These are phyloP conservation scores for Phalacrocorax aristotelis DNA, from an alignment of 2,113 vertebrate species.

Conservation along the genomic window DNA sequence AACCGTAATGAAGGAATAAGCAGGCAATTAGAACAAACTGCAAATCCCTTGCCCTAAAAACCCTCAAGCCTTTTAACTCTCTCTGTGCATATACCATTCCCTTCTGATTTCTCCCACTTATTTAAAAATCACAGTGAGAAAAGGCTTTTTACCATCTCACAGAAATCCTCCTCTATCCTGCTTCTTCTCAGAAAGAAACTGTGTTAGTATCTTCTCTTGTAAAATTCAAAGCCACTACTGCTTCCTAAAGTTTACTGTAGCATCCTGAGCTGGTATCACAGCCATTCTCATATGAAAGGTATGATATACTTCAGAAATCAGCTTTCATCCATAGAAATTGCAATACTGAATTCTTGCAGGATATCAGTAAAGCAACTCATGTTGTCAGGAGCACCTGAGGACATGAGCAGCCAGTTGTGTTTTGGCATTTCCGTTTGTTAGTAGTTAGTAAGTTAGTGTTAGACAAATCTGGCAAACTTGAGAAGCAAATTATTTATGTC, in stretches of 20 bases:
- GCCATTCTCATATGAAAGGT: neutral
- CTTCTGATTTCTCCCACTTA: constrained; percentile 17
- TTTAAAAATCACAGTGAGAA: constrained; percentile 33
- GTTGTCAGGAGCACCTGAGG: neutral
- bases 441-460: neutral
- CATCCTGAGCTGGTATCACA: neutral
- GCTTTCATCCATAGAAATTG: neutral
- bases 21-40: constrained; percentile 81
- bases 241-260: neutral
- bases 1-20: constrained; percentile 77
- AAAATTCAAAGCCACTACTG: neutral
- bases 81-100: neutral
- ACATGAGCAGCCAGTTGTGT: neutral
- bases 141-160: neutral
- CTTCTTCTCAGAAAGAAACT: neutral
- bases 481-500: neutral
- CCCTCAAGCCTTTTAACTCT: constrained; percentile 21
- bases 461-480: neutral
- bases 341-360: neutral
- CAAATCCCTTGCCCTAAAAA: constrained; percentile 74
- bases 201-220: neutral
- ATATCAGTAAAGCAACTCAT: neutral
- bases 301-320: neutral
- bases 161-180: neutral
- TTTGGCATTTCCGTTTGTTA: neutral